These are phyloP conservation scores for Papilio polyxenes DNA, from an alignment of 1,140 invertebrate species.

Conservation along the genomic window DNA sequence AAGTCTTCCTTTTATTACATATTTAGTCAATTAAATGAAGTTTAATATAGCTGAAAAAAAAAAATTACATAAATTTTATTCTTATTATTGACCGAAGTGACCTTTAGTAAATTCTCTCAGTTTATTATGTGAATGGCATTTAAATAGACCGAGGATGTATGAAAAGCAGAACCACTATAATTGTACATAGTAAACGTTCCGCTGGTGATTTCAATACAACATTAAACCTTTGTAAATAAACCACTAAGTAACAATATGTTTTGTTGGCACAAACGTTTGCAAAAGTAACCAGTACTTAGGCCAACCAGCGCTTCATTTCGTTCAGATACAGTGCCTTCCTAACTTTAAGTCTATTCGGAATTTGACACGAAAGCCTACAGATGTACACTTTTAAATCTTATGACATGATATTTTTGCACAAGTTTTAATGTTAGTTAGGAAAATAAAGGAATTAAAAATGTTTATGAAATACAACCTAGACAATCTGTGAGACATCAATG, in stretches of 20 bases:
- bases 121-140: not conserved
- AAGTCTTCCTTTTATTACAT: too few relatives aligned
- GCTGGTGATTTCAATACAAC: not conserved
- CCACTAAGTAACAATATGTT: not conserved
- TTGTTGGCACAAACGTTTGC: not conserved
- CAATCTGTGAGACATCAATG: too few relatives aligned
- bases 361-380: too few relatives aligned
- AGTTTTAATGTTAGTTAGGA: too few relatives aligned
- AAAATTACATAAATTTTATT: not conserved
- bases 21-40: too few relatives aligned
- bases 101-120: not conserved
- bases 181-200: not conserved
- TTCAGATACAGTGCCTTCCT: not conserved
- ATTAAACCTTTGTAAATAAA: slow-evolving; percentile 6
- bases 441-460: too few relatives aligned
- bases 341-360: not conserved
- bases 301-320: not conserved
- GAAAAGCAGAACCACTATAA: not conserved
- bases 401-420: too few relatives aligned
- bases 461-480: too few relatives aligned
- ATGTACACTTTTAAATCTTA: too few relatives aligned
- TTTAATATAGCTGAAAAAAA: too few relatives aligned
- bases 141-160: not conserved
- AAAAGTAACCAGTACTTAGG: not conserved
- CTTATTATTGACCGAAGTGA: not conserved